Conservation (phyloP, 2,797 vertebrate genomes). For the Gambusia yucatana region DNA sequence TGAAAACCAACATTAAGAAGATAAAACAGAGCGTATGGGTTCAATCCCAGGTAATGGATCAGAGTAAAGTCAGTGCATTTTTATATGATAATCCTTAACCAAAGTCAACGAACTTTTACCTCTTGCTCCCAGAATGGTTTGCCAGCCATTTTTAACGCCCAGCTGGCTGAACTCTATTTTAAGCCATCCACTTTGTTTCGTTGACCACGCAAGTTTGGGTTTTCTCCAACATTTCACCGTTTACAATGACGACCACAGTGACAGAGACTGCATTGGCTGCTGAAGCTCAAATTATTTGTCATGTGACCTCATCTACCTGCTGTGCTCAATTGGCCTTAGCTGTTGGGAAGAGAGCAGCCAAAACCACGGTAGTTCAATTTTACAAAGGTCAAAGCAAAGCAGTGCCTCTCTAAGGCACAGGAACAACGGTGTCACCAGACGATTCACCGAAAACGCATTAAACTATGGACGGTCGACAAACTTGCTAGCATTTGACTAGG, state of each 20-base stretch:
- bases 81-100: not conserved
- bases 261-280: not conserved
- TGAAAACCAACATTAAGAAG: not conserved
- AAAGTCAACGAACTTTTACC: not conserved
- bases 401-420: not conserved
- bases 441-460: too few relatives aligned
- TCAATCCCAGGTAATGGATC: not conserved
- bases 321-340: not conserved
- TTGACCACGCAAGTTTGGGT: not conserved
- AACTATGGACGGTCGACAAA: not conserved
- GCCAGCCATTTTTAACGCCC: not conserved
- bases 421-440: not conserved
- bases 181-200: not conserved
- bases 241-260: not conserved
- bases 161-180: not conserved
- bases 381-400: not conserved
- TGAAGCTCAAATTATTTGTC: not conserved
- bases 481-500: not conserved
- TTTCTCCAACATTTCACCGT: not conserved
- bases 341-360: too few relatives aligned
- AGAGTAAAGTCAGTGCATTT: not conserved
- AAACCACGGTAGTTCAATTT: too few relatives aligned
- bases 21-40: not conserved
- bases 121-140: not conserved
- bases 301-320: not conserved